phyloP scores from a whole-genome alignment of 2,888 invertebrate genomes.

The Zaprionus bogoriensis region DNA sequence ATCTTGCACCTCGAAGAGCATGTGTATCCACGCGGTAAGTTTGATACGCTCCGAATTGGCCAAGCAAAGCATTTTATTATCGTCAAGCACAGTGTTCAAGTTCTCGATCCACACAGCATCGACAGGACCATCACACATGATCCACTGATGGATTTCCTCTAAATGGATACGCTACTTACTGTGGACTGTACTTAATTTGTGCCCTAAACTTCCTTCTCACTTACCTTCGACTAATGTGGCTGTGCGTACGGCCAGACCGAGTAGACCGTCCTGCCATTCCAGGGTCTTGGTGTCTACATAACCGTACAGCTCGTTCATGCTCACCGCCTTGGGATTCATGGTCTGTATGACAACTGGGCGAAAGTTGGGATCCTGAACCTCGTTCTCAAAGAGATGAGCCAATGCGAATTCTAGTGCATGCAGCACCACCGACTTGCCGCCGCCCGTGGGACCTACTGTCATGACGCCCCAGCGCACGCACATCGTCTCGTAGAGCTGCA shows the following conservation, averaged over 20 bases:
- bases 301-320: slow-evolving; percentile 94
- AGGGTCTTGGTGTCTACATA: slow-evolving; percentile 91
- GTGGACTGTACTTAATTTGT: too few relatives aligned
- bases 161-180: neutral
- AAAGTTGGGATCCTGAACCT: slow-evolving; percentile 86
- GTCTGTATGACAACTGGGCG: slow-evolving; percentile 90
- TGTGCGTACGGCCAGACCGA: slow-evolving; percentile 85
- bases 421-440: slow-evolving; percentile 91
- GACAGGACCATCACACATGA: slow-evolving; percentile 95
- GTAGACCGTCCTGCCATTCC: slow-evolving; percentile 95
- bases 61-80: slow-evolving; percentile 96
- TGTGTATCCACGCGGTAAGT: slow-evolving; percentile 93
- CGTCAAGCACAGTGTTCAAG: slow-evolving; percentile 95
- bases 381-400: slow-evolving; percentile 86
- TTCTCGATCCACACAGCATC: slow-evolving; percentile 98
- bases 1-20: slow-evolving; percentile 94
- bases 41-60: slow-evolving; percentile 96
- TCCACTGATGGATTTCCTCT: slow-evolving; percentile 92
- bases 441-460: slow-evolving; percentile 95
- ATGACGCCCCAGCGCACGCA: slow-evolving; percentile 96
- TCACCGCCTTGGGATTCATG: slow-evolving; percentile 94
- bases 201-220: neutral
- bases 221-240: slow-evolving; percentile 79
- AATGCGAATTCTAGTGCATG: slow-evolving; percentile 89
- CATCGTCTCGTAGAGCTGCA: slow-evolving; percentile 95